These are phyloP conservation scores for Cerastis leucographa DNA, from an alignment of 2,888 invertebrate species.

Conservation along the genomic window DNA sequence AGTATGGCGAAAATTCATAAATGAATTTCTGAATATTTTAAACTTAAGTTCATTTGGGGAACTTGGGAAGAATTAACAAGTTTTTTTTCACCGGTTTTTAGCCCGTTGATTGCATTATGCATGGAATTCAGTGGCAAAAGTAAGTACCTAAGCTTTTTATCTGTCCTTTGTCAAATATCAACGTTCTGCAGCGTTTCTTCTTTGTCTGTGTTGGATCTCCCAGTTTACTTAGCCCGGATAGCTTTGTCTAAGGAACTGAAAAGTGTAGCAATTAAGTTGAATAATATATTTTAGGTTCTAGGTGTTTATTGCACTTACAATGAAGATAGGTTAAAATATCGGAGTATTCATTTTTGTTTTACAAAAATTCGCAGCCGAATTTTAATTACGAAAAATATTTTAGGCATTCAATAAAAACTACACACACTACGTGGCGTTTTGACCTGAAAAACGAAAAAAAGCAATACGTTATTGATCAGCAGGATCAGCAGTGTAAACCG, in stretches of 20 bases:
- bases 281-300: not conserved
- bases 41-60: slow-evolving; percentile 39
- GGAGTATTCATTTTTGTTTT: not conserved
- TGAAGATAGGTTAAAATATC: not conserved
- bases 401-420: not conserved
- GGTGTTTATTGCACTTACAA: not conserved
- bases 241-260: slow-evolving; percentile 15
- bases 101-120: slow-evolving; percentile 62
- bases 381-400: not conserved
- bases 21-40: slow-evolving; percentile 62
- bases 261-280: not conserved
- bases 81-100: slow-evolving; percentile 35
- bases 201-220: slow-evolving; percentile 15
- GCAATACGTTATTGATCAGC: too few species aligned
- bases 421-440: not conserved
- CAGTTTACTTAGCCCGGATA: slow-evolving; percentile 30
- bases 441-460: not conserved
- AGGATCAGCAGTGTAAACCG: too few species aligned
- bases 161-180: slow-evolving; percentile 49
- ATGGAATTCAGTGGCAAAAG: slow-evolving; percentile 36
- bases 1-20: slow-evolving; percentile 50
- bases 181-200: slow-evolving; percentile 17
- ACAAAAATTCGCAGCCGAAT: not conserved
- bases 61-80: slow-evolving; percentile 40
- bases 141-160: slow-evolving; percentile 37